Percentiles rank a stretch among this genome's conserved stretches.
phyloP scores from a whole-genome alignment of 2,797 vertebrate species.

The Onychomys torridus region DNA sequence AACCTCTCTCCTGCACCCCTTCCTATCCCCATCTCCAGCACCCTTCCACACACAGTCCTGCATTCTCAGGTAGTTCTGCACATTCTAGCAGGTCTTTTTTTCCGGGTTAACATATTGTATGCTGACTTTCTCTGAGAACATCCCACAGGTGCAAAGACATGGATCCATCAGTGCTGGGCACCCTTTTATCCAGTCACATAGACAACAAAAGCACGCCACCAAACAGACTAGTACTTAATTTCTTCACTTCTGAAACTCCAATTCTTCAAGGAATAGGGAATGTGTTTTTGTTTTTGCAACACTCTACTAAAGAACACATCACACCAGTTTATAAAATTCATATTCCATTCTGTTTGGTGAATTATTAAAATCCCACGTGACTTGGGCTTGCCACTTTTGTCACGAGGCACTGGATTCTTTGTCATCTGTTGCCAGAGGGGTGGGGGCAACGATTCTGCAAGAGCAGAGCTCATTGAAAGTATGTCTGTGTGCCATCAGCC shows the following conservation, averaged over 20 bases:
- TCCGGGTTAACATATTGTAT: not conserved
- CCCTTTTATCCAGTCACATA: not conserved
- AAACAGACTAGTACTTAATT: not conserved
- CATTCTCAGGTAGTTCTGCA: not conserved
- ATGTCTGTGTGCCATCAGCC: slow-evolving; percentile 37
- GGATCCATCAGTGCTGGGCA: no score
- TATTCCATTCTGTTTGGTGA: not conserved
- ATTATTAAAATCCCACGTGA: not conserved
- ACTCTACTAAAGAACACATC: not conserved
- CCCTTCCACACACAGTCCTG: not conserved
- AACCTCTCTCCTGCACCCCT: not conserved
- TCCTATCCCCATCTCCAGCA: not conserved
- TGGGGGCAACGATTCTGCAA: no score
- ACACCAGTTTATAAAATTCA: not conserved
- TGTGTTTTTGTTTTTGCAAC: not conserved
- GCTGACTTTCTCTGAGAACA: not conserved
- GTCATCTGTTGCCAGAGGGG: not conserved
- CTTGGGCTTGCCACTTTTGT: not conserved
- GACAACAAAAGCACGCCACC: not conserved
- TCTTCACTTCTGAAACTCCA: not conserved
- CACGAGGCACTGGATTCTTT: not conserved
- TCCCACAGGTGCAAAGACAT: not conserved
- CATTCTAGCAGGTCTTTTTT: not conserved
- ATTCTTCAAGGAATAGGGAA: not conserved
- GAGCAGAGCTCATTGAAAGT: not conserved